Evolutionary conservation across 2,888 invertebrate genomes (phyloP).

Genomic region (Lepidochrysops patricia): DNA sequence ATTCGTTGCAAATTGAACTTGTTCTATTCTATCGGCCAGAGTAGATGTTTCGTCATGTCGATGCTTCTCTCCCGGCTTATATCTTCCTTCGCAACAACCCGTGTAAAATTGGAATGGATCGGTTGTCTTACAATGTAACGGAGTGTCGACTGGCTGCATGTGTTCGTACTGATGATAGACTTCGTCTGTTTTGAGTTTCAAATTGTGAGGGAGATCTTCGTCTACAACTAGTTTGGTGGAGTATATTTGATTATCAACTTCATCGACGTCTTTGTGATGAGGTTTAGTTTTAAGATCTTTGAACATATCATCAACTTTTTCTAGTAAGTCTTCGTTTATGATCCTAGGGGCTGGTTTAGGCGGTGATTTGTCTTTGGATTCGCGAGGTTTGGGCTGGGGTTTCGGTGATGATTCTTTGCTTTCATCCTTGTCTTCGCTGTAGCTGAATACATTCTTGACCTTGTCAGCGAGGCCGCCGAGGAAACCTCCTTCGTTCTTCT

Average conservation of each 20-base stretch:
- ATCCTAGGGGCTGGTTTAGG: conserved; percentile 63
- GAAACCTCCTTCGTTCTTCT: conserved; percentile 61
- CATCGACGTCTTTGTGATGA: conserved; percentile 47
- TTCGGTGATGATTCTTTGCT: conserved; percentile 45
- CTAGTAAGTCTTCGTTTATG: conserved; percentile 61
- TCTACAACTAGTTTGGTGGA: conserved; percentile 61
- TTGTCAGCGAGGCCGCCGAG: conserved; percentile 59
- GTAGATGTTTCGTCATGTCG: conserved; percentile 62
- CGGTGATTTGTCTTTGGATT: conserved; percentile 45
- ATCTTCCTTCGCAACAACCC: conserved; percentile 54
- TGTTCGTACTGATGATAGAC: conserved; percentile 57
- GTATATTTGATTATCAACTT: conserved; percentile 48
- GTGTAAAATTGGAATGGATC: conserved; percentile 59
- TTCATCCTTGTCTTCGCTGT: conserved; percentile 57
- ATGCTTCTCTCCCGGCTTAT: conserved; percentile 50
- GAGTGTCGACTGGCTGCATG: conserved; percentile 65
- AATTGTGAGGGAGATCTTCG: conserved; percentile 38
- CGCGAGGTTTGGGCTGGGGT: conserved; percentile 46
- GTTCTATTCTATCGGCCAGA: conserved; percentile 56
- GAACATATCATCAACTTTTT: conserved; percentile 71
- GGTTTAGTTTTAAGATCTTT: conserved; percentile 57
- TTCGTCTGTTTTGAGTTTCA: conserved; percentile 42
- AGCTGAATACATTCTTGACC: conserved; percentile 56
- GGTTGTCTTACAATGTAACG: conserved; percentile 36
- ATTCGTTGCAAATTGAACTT: conserved; percentile 54